Percentiles rank a stretch among this genome's conserved stretches.
Conservation (phyloP, 2,888 invertebrate genomes). For the Dryococelus australis region DNA sequence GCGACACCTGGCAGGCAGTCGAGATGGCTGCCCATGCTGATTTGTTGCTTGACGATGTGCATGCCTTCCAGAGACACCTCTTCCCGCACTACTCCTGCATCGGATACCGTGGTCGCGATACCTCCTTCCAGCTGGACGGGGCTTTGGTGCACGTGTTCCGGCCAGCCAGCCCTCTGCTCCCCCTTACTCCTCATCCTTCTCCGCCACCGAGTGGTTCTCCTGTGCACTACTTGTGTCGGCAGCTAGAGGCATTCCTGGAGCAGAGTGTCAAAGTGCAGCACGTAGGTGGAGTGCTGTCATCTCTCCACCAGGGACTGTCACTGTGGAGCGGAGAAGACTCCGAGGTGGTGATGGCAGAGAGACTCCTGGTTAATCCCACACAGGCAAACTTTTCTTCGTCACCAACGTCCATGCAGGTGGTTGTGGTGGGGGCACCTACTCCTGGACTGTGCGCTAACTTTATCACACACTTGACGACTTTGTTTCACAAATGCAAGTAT, state of each 20-base stretch:
- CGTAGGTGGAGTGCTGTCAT: conserved; percentile 23
- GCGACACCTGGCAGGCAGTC: conserved; percentile 65
- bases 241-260: background rate
- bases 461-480: background rate
- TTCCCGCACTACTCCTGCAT: conserved; percentile 59
- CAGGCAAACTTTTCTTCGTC: conserved; percentile 37
- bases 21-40: conserved; percentile 64
- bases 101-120: conserved; percentile 59
- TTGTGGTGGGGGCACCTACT: conserved; percentile 37
- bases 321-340: background rate
- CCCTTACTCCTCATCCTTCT: background rate
- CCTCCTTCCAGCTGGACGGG: conserved; percentile 55
- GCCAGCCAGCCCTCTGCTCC: background rate
- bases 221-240: conserved; percentile 30
- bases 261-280: background rate
- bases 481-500: background rate
- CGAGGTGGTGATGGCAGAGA: background rate
- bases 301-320: conserved; percentile 21
- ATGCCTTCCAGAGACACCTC: conserved; percentile 55
- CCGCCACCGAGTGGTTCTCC: background rate
- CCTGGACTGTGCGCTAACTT: background rate
- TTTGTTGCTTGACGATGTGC: conserved; percentile 57
- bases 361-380: background rate
- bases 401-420: conserved; percentile 37
- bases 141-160: conserved; percentile 55